Percentiles rank a stretch among this genome's conserved stretches.
These are phyloP conservation scores for Paramuricea clavata DNA, from an alignment of 92 coral and sea anemone species.

Conservation along the genomic window DNA sequence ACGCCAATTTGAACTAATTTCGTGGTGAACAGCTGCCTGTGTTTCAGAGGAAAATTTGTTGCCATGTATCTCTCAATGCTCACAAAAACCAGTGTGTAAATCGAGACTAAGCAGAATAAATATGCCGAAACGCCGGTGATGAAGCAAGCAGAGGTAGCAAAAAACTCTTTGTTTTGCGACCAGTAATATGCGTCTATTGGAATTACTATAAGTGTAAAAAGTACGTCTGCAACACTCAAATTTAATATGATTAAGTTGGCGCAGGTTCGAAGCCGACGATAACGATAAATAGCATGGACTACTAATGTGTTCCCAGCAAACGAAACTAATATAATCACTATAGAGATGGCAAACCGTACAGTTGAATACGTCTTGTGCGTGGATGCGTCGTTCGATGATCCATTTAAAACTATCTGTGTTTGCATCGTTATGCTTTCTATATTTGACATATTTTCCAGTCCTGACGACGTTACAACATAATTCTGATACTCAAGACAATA, in stretches of 20 bases:
- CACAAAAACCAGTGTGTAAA: constrained; percentile 6
- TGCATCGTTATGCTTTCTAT: too few relatives aligned
- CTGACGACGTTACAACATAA: too few relatives aligned
- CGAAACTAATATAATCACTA: background rate
- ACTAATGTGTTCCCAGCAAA: constrained; percentile 1
- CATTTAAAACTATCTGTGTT: too few relatives aligned
- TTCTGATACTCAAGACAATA: too few relatives aligned
- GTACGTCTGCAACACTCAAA: constrained; percentile 11
- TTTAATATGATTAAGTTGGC: constrained; percentile 36
- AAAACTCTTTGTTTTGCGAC: background rate
- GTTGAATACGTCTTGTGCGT: too few relatives aligned
- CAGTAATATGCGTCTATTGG: background rate
- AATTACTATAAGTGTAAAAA: background rate
- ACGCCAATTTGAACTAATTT: background rate
- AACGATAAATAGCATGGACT: background rate
- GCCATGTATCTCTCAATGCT: constrained; percentile 37
- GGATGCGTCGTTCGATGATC: too few relatives aligned
- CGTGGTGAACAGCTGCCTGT: background rate
- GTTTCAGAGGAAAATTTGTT: constrained; percentile 10
- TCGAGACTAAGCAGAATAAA: constrained; percentile 3
- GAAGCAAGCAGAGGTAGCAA: background rate
- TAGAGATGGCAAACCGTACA: background rate
- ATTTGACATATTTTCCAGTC: too few relatives aligned
- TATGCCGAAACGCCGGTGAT: background rate
- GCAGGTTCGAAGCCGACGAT: background rate